Evolutionary conservation across 2,888 invertebrate genomes (phyloP), one percentile per base, ranked within the genome.

Genomic region (Ormyrus labotus): DNA sequence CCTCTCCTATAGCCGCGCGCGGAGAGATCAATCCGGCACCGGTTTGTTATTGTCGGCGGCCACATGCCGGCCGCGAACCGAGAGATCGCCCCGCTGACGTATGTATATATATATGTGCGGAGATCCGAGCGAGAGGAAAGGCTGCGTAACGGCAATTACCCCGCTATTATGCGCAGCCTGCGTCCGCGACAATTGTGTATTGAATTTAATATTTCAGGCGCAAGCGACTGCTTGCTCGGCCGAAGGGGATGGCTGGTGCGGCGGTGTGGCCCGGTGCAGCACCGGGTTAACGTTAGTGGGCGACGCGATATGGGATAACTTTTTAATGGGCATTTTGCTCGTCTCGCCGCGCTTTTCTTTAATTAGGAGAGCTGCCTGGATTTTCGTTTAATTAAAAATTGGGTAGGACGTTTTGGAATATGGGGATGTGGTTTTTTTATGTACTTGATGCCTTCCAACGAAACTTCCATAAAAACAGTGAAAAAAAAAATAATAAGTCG

Each of bases 151-250:
- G 34, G 61, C 55, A 63, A 72, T 73, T 73, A 64, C 72, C 13
- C 55, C 45, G 60, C 67, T 50, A 58, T 67, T 68, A 76, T 61
- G 48, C 19, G 55, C 48, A 50, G 47, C 71, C 47, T n/a, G 48
- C 57, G 11, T n/a, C 10, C 8, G 65, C 51, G 58, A 58, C 67
- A 60, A 65, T 74, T 58, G 58, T 63, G 47, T 34, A 69, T 74
- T 74, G 65, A 74, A 74, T 65, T 74, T 74, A 57, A 74, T 74
- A 57, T 57, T 74, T 74, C 34, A 65, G 34, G 5, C 8, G 7
- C 7, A 6, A 47, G 10, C 7, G 6, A 9, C 60, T 2, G 47
- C 5, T 63, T 8, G 47, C 5, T 5, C 0, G 9, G 61, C 9
- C 10, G n/a, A n/a, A 1, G 10, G 10, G n/a, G 6, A 9, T 19